Base-by-base conservation (phyloP, 1,140 invertebrate genomes). In the Drosophila trapezifrons region DNA sequence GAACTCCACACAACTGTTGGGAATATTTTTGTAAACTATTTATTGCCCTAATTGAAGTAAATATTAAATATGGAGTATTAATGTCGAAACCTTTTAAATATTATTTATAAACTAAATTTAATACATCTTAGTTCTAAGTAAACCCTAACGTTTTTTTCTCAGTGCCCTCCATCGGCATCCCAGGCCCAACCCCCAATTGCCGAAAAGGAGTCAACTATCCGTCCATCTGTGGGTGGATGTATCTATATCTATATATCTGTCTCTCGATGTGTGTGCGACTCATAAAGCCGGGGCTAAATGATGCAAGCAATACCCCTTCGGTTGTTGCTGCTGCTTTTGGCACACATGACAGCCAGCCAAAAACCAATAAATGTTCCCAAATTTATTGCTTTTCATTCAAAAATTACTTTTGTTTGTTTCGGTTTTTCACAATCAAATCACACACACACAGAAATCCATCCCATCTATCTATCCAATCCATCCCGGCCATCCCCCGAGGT, bases 301-400 rank as follows among this genome's bases (percentile, higher is more conserved):
- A 79, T 76, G 79, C 82, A 83, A 87, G 56, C 52, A 67, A 60
- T 84, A 60, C 49, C 80, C 71, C 45, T 63, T 73, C 55, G 42
- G 49, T 40, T 54, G 45, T 47, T 67, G 51, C 38, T 63, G 52
- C 51, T 62, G 72, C 43, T 54, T 55, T 57, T 73, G 75, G 40
- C 57, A 62, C 74, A 57, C 74, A 57, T 82, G 80, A 81, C 73
- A 78, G 63, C 43, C 60, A 76, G 62, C 57, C 76, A 87, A 90
- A 90, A 90, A 89, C 87, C 87, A 90, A 90, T 90, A 90, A 90
- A 90, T 90, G 87, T 90, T 86, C 64, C 81, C 78, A 84, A 89
- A 90, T 90, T 90, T 90, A 90, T 90, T 87, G 87, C 83, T 81
- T 87, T 78, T 90, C 74, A 90, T 89, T 84, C 76, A 78, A 79